A percentile compares a stretch with the other conserved stretches of the same genome.
Conservation (phyloP, 2,113 vertebrate genomes). For the Todiramphus chloris region DNA sequence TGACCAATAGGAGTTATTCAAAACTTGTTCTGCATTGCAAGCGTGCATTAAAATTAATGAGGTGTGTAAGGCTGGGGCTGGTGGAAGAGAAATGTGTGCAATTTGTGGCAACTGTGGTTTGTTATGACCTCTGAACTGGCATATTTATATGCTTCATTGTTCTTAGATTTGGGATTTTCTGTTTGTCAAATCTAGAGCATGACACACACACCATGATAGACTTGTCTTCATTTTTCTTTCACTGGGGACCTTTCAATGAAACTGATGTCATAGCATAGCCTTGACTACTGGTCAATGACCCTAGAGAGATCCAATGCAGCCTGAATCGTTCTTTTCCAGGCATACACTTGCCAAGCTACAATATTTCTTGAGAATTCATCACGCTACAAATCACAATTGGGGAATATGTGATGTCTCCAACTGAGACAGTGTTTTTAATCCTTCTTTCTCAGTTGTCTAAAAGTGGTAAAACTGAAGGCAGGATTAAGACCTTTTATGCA, state of each 20-base stretch:
- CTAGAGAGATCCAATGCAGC: not conserved
- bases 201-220: not conserved
- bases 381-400: not conserved
- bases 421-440: slow-evolving; percentile 41
- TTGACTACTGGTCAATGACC: not conserved
- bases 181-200: slow-evolving; percentile 11
- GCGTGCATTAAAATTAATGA: slow-evolving; percentile 59
- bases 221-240: not conserved
- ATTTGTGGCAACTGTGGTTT: slow-evolving; percentile 54
- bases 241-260: not conserved
- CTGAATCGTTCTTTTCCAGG: not conserved
- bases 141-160: slow-evolving; percentile 59
- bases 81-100: slow-evolving; percentile 41
- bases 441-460: slow-evolving; percentile 19
- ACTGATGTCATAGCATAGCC: not conserved
- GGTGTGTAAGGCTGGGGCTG: slow-evolving; percentile 8
- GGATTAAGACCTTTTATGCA: slow-evolving; percentile 1
- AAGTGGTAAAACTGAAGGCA: not conserved
- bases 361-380: slow-evolving; percentile 22
- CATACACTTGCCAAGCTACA: not conserved
- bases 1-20: slow-evolving; percentile 40
- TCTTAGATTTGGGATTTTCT: slow-evolving; percentile 49
- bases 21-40: slow-evolving; percentile 57
- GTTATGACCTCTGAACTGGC: slow-evolving; percentile 57
- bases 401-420: not conserved